Evolutionary conservation across 1,140 invertebrate genomes (phyloP).

Genomic region (Brachystomella parvula): DNA sequence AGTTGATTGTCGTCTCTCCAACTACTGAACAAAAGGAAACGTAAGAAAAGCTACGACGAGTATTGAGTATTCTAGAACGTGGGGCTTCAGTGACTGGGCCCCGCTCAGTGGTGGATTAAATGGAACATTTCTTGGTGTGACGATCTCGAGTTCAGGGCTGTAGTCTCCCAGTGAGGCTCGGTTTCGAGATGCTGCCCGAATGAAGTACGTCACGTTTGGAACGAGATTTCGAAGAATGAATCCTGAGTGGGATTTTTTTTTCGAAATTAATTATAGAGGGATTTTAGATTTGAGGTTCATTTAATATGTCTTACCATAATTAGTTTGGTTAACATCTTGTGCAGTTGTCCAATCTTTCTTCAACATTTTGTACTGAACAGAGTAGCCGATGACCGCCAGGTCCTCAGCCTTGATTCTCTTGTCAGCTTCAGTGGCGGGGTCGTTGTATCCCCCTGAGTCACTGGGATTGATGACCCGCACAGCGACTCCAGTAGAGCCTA

Average conservation of each 20-base stretch:
- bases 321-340: conserved; percentile 17
- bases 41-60: conserved; percentile 4
- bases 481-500: background rate
- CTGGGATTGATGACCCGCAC: background rate
- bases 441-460: conserved; percentile 5
- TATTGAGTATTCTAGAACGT: conserved; percentile 1
- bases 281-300: too few species aligned
- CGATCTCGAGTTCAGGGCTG: conserved; percentile 2
- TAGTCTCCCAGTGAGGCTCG: conserved; percentile 32
- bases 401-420: conserved; percentile 20
- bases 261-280: background rate
- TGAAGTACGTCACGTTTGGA: conserved; percentile 34
- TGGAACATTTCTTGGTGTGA: background rate
- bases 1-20: too few species aligned
- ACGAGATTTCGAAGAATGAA: conserved; percentile 32
- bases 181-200: conserved; percentile 33
- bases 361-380: conserved; percentile 38
- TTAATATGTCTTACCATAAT: conserved; percentile 20
- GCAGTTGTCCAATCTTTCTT: conserved; percentile 32
- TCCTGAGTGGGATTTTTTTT: conserved; percentile 8
- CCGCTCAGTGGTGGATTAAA: conserved; percentile 3
- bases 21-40: background rate
- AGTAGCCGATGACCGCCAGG: conserved; percentile 30
- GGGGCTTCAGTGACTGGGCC: background rate
- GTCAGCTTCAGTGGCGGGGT: conserved; percentile 25